These are phyloP conservation scores for Laterallus jamaicensis DNA, from an alignment of 2,113 vertebrate species.

Conservation along the genomic window DNA sequence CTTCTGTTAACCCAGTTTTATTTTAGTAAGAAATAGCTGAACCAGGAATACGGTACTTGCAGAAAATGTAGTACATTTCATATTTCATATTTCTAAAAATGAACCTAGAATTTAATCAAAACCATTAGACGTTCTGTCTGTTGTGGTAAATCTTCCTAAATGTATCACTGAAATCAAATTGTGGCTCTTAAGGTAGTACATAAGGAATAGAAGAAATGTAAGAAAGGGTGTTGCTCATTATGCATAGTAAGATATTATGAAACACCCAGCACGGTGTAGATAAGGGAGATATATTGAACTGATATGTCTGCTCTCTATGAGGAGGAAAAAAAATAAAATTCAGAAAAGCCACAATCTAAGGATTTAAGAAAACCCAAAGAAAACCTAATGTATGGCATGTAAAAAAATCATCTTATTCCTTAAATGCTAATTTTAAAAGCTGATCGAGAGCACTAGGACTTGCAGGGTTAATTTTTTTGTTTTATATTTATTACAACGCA, in stretches of 20 bases:
- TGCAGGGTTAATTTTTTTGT: neutral
- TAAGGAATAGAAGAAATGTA: neutral
- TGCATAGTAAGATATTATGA: neutral
- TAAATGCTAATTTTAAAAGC: neutral
- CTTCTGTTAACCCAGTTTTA: conserved; percentile 56
- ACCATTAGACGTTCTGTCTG: neutral
- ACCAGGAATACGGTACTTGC: neutral
- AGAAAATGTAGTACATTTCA: neutral
- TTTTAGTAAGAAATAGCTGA: conserved; percentile 26
- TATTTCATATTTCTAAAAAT: conserved; percentile 26
- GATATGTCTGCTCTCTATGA: neutral
- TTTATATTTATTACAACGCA: neutral
- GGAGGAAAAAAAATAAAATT: neutral
- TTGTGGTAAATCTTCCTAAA: neutral
- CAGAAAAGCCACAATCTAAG: neutral
- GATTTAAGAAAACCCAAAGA: neutral
- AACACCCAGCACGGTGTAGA: neutral
- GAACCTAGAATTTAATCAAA: neutral
- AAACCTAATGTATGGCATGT: neutral
- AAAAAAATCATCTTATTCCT: neutral
- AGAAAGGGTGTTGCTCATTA: neutral
- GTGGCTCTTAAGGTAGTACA: neutral
- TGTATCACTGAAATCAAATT: neutral
- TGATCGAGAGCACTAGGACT: neutral
- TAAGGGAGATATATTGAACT: neutral